phyloP scores from a whole-genome alignment of 1,140 invertebrate genomes.

The Octopus bimaculoides region DNA sequence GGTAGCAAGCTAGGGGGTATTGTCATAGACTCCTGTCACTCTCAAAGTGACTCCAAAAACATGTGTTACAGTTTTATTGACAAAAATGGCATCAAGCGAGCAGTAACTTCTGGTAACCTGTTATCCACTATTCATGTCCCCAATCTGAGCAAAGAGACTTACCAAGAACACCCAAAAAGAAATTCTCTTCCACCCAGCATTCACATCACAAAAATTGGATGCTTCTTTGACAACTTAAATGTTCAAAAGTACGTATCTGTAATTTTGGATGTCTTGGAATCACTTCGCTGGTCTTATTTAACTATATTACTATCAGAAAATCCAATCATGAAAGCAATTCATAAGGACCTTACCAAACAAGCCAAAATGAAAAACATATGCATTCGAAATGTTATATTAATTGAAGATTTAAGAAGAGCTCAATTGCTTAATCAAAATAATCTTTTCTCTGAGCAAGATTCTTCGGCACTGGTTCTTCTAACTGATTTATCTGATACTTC shows the following conservation, averaged over 20 bases:
- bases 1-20: not conserved
- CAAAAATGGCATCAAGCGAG: not conserved
- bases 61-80: not conserved
- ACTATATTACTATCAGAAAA: constrained; percentile 16
- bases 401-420: not conserved
- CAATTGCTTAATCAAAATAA: too few relatives aligned
- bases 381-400: constrained; percentile 9
- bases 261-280: not conserved
- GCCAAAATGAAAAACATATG: constrained; percentile 1
- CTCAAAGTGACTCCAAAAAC: not conserved
- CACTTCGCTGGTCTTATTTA: constrained; percentile 22
- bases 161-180: not conserved
- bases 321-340: not conserved
- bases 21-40: not conserved
- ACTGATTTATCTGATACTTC: constrained; percentile 12
- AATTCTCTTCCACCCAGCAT: not conserved
- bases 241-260: not conserved
- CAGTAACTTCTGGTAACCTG: not conserved
- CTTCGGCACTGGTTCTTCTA: constrained; percentile 10
- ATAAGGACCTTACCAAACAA: not conserved
- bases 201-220: not conserved
- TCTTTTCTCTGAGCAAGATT: not conserved
- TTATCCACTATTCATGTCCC: not conserved
- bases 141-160: not conserved
- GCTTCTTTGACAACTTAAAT: not conserved